Percentiles rank a stretch among this genome's conserved stretches.
Conservation (phyloP, 2,888 invertebrate species). For the Salticus scenicus region DNA sequence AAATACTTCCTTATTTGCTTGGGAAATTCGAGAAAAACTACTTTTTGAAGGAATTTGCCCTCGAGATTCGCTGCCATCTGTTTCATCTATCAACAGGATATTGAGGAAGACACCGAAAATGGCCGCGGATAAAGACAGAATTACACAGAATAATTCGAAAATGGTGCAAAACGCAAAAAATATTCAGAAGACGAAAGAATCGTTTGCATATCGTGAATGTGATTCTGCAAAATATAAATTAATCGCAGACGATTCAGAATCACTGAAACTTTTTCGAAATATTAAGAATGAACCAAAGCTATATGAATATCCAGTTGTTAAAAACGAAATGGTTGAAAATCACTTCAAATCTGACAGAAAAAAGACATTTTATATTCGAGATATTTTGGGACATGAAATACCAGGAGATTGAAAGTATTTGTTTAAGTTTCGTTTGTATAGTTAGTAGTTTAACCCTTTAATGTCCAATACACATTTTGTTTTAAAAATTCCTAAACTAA, state of each 20-base stretch:
- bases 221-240: background rate
- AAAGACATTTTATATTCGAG: constrained; percentile 46
- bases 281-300: no score
- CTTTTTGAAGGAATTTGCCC: constrained; percentile 72
- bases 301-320: no score
- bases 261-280: no score
- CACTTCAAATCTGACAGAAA: background rate
- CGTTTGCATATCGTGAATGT: background rate
- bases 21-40: constrained; percentile 73
- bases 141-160: no score
- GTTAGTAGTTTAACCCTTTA: no score
- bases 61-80: constrained; percentile 73
- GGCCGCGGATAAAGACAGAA: background rate
- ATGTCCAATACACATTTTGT: no score
- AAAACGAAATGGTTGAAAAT: no score
- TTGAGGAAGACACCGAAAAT: constrained; percentile 64
- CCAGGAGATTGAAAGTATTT: background rate
- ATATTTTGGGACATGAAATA: constrained; percentile 31
- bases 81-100: constrained; percentile 74
- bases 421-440: no score
- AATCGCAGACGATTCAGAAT: background rate
- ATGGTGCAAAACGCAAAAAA: background rate
- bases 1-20: constrained; percentile 73
- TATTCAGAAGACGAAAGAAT: background rate
- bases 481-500: no score